Evolutionary conservation across 2,888 invertebrate species (phyloP).

Genomic region (Drepana falcataria): DNA sequence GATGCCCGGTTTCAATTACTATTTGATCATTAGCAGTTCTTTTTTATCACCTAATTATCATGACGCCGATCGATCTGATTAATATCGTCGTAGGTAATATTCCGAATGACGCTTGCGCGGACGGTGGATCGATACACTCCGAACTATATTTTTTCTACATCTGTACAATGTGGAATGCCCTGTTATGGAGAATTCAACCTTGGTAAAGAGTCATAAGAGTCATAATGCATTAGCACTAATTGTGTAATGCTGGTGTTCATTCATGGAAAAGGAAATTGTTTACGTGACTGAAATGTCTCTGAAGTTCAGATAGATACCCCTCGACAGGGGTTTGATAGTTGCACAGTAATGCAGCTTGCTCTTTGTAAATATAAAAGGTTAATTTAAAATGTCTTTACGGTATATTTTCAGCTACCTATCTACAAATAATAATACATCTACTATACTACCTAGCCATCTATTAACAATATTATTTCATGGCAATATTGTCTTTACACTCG

Average conservation of each 20-base stretch:
- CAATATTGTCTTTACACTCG: no score
- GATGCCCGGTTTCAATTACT: no score
- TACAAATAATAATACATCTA: no score
- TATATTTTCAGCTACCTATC: not conserved
- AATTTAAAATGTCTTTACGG: constrained; percentile 11
- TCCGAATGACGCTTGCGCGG: constrained; percentile 63
- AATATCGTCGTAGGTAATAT: not conserved
- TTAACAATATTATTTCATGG: no score
- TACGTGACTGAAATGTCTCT: constrained; percentile 35
- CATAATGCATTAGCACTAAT: constrained; percentile 14
- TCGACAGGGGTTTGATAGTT: constrained; percentile 16
- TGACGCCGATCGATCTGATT: no score
- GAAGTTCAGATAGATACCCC: constrained; percentile 23
- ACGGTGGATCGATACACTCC: constrained; percentile 49
- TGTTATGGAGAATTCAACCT: constrained; percentile 3
- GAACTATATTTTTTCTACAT: constrained; percentile 27
- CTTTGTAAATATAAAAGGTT: constrained; percentile 5
- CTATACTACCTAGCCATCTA: no score
- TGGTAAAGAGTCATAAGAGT: constrained; percentile 17
- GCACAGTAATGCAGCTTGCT: no score
- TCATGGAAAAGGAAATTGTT: constrained; percentile 41
- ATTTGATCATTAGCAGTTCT: no score
- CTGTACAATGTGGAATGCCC: constrained; percentile 17
- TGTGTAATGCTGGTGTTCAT: constrained; percentile 21
- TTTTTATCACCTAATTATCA: no score